Base-by-base conservation (phyloP, 2,113 vertebrate genomes). In the Epinephelus cyanopodus region DNA sequence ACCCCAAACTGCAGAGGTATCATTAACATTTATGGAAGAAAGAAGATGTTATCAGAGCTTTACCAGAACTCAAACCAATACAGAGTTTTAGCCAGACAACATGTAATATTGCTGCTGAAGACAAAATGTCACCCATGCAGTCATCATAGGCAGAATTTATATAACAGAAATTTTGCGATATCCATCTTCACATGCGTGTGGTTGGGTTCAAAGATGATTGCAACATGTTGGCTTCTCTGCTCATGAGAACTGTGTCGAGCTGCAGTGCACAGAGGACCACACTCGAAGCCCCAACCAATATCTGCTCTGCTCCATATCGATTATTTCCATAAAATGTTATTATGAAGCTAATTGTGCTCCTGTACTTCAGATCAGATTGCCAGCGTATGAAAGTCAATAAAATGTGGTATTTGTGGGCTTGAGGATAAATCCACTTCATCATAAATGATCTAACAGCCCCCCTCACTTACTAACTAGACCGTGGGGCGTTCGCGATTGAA, bases 201-300 rank as follows among this genome's bases (percentile, higher is more conserved):
- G 82, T 56, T 62, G 69, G 82, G 70, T 79, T 76, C 68, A 91
- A 92, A 79, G 88, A 89, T 84, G 85, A 92, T 84, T 92, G 92
- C 90, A 88, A 58, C 76, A 62, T 90, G 88, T 79, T 88, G 84
- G 78, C 67, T 84, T 85, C 71, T 61, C 79, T 33, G 56, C 79
- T 89, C 75, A 91, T 82, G 77, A 91, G 92, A 95, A 92, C 81
- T 83, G 89, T 53, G 67, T 83, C n/a, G 57, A 74, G 74, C 80
- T 94, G 92, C 92, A 88, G 65, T 33, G 62, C 2, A 23, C 63
- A 84, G 72, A 84, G 75, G 96, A 95, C 96, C 97, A 96, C 96
- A 97, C 95, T 91, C 82, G 93, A 94, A 96, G 93, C 87, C 91
- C 85, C 53, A 15, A 78, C 68, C 86, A 56, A 85, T 54, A 71